Base-by-base conservation (phyloP, 2,888 invertebrate species). In the Synanthedon myopaeformis region DNA sequence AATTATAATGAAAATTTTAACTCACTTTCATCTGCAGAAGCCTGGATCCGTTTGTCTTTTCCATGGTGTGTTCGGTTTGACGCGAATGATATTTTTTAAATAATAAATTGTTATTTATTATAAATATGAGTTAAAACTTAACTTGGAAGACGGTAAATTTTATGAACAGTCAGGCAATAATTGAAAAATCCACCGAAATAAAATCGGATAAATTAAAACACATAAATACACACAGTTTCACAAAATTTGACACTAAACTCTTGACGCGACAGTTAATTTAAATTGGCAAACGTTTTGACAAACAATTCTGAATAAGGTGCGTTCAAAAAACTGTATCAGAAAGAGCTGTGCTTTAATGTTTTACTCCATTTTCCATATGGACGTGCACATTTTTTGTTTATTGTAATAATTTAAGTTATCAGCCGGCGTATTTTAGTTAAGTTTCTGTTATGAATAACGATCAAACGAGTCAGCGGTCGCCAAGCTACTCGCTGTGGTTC, bases 11-110 rank as follows among this genome's bases (percentile, higher is more conserved):
- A 45, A 14, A 13, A 17, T 17, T 23, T 4, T 23, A 23, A 45
- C 72, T 71, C 64, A 84, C 86, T 80, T 87, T 84, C 82, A 87
- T 87, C 60, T 87, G 84, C 67, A 87, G 64, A 41, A 87, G 75
- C 60, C 77, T 72, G 52, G 86, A 87, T 41, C 82, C 82, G 54
- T 78, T 76, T 53, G 63, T 75, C 56, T 78, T 84, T 67, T 87
- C 86, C 86, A 87, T 87, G 58, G 13, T 60, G 35, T 35, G 35
- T 70, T 54, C 51, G 56, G 23, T 53, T 55, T 56, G 60, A 67
- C 67, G 67, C 13, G 6, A 19, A 49, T 6, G 23, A 49, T 17
- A 17, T 17, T 14, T 17, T 13, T 5, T 49, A 12, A 42, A 42
- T 6, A 13, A 45, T 45, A 2, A 14, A 45, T 8, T 13, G 13